A percentile compares a stretch with the other conserved stretches of the same genome.
phyloP scores from a whole-genome alignment of 2,888 invertebrate genomes.

The Aelia acuminata region DNA sequence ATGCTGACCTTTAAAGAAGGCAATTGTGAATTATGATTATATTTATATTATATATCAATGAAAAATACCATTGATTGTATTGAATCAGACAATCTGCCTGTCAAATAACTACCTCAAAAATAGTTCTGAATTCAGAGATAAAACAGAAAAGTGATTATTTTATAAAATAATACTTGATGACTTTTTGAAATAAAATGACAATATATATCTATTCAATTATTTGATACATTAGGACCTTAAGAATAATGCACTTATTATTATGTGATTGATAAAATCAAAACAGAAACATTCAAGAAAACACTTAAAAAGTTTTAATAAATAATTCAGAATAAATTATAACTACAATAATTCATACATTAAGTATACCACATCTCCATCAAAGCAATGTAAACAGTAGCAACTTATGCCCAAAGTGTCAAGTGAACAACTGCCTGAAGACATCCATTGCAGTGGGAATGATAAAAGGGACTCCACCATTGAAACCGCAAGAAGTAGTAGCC shows the following conservation, averaged over 20 bases:
- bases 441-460: slow-evolving; percentile 48
- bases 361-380: neutral
- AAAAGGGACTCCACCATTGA: slow-evolving; percentile 50
- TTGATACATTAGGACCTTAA: too few relatives aligned
- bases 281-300: neutral
- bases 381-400: neutral
- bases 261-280: neutral
- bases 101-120: too few relatives aligned
- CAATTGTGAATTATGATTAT: too few relatives aligned
- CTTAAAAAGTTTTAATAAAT: neutral
- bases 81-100: too few relatives aligned
- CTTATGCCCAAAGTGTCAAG: neutral
- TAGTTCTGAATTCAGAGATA: too few relatives aligned
- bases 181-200: too few relatives aligned
- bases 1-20: too few relatives aligned
- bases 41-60: too few relatives aligned
- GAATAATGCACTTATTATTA: neutral
- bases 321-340: neutral
- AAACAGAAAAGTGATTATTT: too few relatives aligned
- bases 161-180: too few relatives aligned
- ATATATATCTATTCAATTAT: too few relatives aligned
- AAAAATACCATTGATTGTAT: too few relatives aligned
- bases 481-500: slow-evolving; percentile 39
- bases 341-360: neutral
- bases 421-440: slow-evolving; percentile 44